Evolutionary conservation across 2,797 vertebrate genomes (phyloP).

Genomic region (Pipistrellus pygmaeus): DNA sequence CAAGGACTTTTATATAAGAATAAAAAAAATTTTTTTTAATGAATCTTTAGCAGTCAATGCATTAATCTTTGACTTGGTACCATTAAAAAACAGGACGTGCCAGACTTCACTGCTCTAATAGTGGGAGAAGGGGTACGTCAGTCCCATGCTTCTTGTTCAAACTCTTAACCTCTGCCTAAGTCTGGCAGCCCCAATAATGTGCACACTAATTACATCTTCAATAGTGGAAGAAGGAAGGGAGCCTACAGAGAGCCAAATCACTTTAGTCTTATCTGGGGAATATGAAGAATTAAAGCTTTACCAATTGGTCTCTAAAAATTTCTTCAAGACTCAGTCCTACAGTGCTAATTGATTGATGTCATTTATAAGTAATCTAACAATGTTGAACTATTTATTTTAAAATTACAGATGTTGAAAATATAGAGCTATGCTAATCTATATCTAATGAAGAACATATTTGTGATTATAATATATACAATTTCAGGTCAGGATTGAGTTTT

Average conservation of each 20-base stretch:
- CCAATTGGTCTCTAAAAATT: constrained; percentile 73
- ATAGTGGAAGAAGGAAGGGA: constrained; percentile 40
- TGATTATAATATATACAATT: constrained; percentile 22
- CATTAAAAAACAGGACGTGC: neutral
- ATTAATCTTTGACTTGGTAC: constrained; percentile 34
- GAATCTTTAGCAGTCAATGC: constrained; percentile 45
- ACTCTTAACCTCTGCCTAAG: constrained; percentile 73
- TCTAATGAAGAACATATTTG: constrained; percentile 55
- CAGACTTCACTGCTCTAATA: constrained; percentile 53
- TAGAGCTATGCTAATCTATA: constrained; percentile 69
- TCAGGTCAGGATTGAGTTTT: constrained; percentile 74
- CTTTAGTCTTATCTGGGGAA: constrained; percentile 80
- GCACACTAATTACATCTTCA: constrained; percentile 82
- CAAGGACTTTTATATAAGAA: constrained; percentile 45
- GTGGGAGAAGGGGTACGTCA: neutral
- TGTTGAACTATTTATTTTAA: constrained; percentile 88
- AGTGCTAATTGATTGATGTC: constrained; percentile 85
- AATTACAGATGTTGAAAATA: constrained; percentile 83
- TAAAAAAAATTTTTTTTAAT: neutral
- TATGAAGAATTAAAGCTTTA: constrained; percentile 70
- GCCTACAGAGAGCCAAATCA: constrained; percentile 22
- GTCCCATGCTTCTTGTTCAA: constrained; percentile 61
- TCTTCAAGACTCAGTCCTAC: constrained; percentile 68
- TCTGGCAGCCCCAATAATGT: constrained; percentile 60
- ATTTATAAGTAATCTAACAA: constrained; percentile 86